A percentile compares a stretch with the other conserved stretches of the same genome.
Evolutionary conservation across 1,140 invertebrate species (phyloP).

Genomic region (Sarcophaga peregrina): DNA sequence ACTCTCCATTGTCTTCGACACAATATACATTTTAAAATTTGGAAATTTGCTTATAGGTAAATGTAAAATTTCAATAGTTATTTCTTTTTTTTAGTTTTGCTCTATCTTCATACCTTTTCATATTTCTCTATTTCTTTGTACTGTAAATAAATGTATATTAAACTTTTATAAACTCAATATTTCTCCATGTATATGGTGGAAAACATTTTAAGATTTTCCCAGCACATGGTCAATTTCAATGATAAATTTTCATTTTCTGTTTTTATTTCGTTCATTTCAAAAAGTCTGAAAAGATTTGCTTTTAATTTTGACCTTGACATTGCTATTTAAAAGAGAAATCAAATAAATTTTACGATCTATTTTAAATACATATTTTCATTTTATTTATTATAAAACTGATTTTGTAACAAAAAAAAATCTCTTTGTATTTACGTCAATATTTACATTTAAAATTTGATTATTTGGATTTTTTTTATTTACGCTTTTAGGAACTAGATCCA

Average conservation of each 20-base stretch:
- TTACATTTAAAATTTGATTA: conserved; percentile 22
- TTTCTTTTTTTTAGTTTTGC: no score
- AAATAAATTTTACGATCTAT: not conserved
- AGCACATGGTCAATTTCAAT: not conserved
- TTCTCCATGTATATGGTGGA: not conserved
- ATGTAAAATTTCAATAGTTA: no score
- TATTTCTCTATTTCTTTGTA: no score
- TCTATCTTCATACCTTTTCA: no score
- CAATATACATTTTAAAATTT: no score
- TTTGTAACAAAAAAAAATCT: not conserved
- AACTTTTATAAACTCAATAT: not conserved
- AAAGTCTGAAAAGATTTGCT: not conserved
- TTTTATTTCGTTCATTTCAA: not conserved
- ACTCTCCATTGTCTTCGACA: no score
- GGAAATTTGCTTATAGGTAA: no score
- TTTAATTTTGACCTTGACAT: not conserved
- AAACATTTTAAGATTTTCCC: not conserved
- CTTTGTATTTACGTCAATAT: conserved; percentile 24
- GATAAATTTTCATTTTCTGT: not conserved
- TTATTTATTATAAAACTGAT: no score
- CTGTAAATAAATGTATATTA: no score
- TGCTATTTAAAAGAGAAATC: not conserved
- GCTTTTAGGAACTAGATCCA: conserved; percentile 69
- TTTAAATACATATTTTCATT: no score
- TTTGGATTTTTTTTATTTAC: conserved; percentile 43